Evolutionary conservation across 2,888 invertebrate species (phyloP).

Genomic region (Drosophila macrospina): DNA sequence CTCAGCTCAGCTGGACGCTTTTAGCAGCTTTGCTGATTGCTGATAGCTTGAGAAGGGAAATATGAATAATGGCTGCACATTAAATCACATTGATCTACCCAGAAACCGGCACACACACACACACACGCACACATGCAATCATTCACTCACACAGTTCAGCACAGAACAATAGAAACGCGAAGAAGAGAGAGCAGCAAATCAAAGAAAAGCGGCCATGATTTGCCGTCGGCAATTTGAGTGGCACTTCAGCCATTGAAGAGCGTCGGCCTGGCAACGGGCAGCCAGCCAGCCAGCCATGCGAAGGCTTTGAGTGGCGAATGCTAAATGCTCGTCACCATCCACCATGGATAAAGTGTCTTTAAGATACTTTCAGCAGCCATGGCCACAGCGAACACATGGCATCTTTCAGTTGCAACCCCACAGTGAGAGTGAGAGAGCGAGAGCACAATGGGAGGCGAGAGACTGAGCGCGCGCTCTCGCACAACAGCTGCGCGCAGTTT

Average conservation of each 20-base stretch:
- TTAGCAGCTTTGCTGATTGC: constrained; percentile 17
- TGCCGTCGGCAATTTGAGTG: constrained; percentile 66
- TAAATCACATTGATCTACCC: constrained; percentile 84
- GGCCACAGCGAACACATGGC: constrained; percentile 48
- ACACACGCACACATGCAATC: constrained; percentile 37
- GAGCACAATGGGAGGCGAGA: not conserved
- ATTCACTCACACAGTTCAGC: constrained; percentile 27
- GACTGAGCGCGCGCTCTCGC: constrained; percentile 4
- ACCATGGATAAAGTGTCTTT: constrained; percentile 44
- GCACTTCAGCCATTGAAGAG: constrained; percentile 71
- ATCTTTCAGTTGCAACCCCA: constrained; percentile 48
- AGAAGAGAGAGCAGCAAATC: constrained; percentile 36
- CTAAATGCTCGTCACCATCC: constrained; percentile 63
- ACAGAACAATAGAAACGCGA: constrained; percentile 53
- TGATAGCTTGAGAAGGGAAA: constrained; percentile 56
- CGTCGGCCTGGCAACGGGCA: constrained; percentile 44
- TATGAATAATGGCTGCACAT: constrained; percentile 85
- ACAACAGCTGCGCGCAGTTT: constrained; percentile 47
- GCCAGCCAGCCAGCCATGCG: constrained; percentile 56
- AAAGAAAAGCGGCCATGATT: constrained; percentile 65
- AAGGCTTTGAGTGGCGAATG: constrained; percentile 67
- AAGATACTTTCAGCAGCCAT: constrained; percentile 45
- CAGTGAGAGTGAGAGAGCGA: constrained; percentile 6
- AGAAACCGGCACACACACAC: constrained; percentile 67
- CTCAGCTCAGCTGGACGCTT: constrained; percentile 5